These are phyloP conservation scores for Eleginops maclovinus DNA, from an alignment of 2,113 vertebrate species.

Conservation along the genomic window DNA sequence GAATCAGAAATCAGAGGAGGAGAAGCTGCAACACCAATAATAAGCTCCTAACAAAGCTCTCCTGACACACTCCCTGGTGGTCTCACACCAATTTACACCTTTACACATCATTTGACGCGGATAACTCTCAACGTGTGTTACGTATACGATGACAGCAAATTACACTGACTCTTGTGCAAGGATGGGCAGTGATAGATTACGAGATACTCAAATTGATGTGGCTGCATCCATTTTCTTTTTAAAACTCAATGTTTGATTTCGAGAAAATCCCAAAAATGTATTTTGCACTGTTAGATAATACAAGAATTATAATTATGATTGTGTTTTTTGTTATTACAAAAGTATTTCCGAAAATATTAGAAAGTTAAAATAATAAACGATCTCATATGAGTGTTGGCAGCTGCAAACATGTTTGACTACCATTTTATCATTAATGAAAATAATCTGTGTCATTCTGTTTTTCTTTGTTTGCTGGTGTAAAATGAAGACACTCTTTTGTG, in stretches of 20 bases:
- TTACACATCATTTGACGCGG: constrained; percentile 6
- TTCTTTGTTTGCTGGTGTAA: background rate
- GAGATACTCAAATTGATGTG: too few relatives aligned
- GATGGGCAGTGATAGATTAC: too few relatives aligned
- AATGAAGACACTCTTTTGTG: background rate
- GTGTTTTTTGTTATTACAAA: background rate
- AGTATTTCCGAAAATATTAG: background rate
- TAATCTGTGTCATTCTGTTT: background rate
- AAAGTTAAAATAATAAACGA: too few relatives aligned
- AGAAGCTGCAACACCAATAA: background rate
- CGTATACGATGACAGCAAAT: background rate
- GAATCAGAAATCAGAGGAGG: background rate
- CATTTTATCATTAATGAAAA: background rate
- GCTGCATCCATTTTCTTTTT: too few relatives aligned
- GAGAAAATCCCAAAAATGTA: too few relatives aligned
- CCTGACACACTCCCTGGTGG: background rate
- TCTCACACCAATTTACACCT: constrained; percentile 18
- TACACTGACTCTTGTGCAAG: background rate
- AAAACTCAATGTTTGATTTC: too few relatives aligned
- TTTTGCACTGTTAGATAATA: too few relatives aligned
- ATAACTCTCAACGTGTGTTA: background rate
- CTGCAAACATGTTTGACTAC: background rate
- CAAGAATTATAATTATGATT: too few relatives aligned
- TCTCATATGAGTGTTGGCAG: too few relatives aligned
- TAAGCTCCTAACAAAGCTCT: background rate